Percentiles rank a stretch among this genome's conserved stretches.
phyloP scores from a whole-genome alignment of 2,888 invertebrate species.

The Caenorhabditis macrosperma region DNA sequence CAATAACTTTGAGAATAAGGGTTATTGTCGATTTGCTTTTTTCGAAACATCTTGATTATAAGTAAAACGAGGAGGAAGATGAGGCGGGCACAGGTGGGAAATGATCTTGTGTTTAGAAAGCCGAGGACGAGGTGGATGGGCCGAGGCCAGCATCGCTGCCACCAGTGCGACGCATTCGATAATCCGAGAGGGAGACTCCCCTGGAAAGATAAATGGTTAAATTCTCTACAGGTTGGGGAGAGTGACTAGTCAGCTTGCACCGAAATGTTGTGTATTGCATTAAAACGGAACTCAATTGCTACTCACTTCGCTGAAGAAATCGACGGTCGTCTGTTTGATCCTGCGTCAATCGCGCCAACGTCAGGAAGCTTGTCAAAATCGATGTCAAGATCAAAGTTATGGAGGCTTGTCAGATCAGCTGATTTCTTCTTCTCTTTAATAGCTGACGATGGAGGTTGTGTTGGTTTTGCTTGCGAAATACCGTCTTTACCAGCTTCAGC shows the following conservation, averaged over 20 bases:
- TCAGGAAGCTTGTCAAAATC: conserved; percentile 73
- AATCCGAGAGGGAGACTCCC: conserved; percentile 15
- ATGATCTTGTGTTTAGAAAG: conserved; percentile 2
- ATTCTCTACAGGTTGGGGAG: too few species aligned
- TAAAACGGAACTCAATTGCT: not conserved
- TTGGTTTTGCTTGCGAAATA: conserved; percentile 11
- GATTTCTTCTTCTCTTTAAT: conserved; percentile 21
- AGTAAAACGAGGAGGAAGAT: conserved; percentile 20
- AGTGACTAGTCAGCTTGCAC: too few species aligned
- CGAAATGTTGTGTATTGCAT: too few species aligned
- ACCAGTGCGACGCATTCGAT: conserved; percentile 31
- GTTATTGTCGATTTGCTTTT: not conserved
- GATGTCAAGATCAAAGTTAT: conserved; percentile 91
- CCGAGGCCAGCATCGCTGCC: conserved; percentile 23
- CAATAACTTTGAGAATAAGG: not conserved
- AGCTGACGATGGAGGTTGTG: not conserved
- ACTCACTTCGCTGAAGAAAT: conserved; percentile 14
- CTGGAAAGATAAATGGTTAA: conserved; percentile 1
- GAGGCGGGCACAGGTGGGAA: not conserved
- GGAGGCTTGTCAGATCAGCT: conserved; percentile 84
- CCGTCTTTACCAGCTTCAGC: conserved; percentile 13
- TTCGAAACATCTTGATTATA: conserved; percentile 10
- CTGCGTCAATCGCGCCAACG: not conserved
- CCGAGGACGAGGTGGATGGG: conserved; percentile 23
- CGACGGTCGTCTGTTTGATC: not conserved